Evolutionary conservation across 2,797 vertebrate genomes (phyloP).

Genomic region (Acridotheres tristis): DNA sequence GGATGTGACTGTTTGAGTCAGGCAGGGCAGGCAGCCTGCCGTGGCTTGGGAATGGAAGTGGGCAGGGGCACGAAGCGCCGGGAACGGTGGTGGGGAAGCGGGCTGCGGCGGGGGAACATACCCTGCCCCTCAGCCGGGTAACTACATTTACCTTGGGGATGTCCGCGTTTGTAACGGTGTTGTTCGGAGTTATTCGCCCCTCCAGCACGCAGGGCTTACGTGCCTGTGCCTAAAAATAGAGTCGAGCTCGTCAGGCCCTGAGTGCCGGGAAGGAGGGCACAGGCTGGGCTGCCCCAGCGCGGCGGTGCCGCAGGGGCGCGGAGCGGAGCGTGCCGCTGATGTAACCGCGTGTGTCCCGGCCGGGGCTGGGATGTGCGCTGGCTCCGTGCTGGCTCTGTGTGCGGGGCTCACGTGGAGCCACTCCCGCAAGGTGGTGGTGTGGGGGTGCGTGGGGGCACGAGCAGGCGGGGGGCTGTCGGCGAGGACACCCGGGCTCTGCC

Average conservation of each 20-base stretch:
- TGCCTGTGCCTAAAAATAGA: slow-evolving; percentile 39
- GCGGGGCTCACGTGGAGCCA: neutral
- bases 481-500: neutral
- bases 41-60: neutral
- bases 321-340: neutral
- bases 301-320: neutral
- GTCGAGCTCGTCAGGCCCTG: neutral
- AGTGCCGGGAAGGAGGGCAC: neutral
- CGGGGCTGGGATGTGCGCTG: neutral
- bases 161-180: neutral
- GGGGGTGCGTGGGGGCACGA: neutral
- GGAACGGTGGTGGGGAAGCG: rapidly evolving
- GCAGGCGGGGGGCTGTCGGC: neutral
- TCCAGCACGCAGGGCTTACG: neutral
- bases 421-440: slow-evolving; percentile 15
- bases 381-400: neutral
- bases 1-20: neutral
- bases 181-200: neutral
- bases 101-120: rapidly evolving
- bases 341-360: neutral
- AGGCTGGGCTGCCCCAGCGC: neutral
- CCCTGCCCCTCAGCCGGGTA: neutral
- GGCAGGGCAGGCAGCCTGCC: neutral
- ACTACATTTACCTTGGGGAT: neutral
- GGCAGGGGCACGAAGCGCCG: neutral